Evolutionary conservation across 2,797 vertebrate species (phyloP).

Genomic region (Anguilla megastoma): DNA sequence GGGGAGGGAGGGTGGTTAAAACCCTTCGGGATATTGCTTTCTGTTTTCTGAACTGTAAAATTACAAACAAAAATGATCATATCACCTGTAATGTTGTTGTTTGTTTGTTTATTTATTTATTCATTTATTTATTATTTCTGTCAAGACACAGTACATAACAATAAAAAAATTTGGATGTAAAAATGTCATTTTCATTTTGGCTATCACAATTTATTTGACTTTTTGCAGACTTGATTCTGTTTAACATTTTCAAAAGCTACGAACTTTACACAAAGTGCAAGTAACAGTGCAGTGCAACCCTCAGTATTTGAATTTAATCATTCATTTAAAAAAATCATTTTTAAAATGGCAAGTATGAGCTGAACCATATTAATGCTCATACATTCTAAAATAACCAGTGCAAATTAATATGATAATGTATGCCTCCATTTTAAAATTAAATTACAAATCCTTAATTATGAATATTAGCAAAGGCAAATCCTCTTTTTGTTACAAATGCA

Average conservation of each 20-base stretch:
- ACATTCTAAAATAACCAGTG: not conserved
- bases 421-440: not conserved
- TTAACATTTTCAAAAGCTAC: constrained; percentile 37
- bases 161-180: not conserved
- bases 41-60: constrained; percentile 25
- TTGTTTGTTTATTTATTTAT: not conserved
- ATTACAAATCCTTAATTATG: not conserved
- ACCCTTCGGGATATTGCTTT: constrained; percentile 55
- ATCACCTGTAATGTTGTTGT: not conserved
- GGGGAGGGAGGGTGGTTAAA: constrained; percentile 74
- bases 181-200: not conserved
- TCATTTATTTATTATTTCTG: not conserved
- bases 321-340: not conserved
- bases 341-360: not conserved
- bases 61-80: constrained; percentile 14
- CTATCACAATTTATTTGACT: not conserved
- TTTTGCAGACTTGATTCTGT: constrained; percentile 17
- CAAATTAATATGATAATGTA: not conserved
- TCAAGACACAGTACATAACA: not conserved
- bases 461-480: not conserved
- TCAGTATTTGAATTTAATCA: not conserved
- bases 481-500: not conserved
- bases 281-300: not conserved
- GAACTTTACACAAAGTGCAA: not conserved
- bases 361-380: not conserved